A percentile compares a stretch with the other conserved stretches of the same genome.
These are phyloP conservation scores for Megalonaias nervosa DNA, from an alignment of 1,140 invertebrate species.

Conservation along the genomic window DNA sequence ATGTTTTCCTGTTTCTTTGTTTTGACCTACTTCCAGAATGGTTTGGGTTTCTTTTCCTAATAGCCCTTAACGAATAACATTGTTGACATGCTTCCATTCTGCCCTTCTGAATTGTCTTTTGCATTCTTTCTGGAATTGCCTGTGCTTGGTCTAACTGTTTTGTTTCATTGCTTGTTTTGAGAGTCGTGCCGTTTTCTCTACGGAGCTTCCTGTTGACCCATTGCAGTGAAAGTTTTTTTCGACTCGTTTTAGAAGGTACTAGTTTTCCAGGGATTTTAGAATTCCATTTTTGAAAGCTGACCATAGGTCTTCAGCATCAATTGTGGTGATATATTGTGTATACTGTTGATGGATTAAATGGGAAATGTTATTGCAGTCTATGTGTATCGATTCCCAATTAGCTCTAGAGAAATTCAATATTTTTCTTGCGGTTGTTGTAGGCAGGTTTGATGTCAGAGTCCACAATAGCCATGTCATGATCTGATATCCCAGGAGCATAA, in stretches of 20 bases:
- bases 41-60: slow-evolving; percentile 1
- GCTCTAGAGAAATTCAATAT: slow-evolving; percentile 6
- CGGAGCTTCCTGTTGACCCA: not conserved
- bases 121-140: slow-evolving; percentile 4
- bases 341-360: not conserved
- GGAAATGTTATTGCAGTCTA: not conserved
- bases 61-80: not conserved
- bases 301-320: not conserved
- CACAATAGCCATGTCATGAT: not conserved
- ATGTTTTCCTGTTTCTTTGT: slow-evolving; percentile 16
- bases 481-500: slow-evolving; percentile 14
- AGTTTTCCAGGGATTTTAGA: not conserved
- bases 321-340: not conserved
- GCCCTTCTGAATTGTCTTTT: slow-evolving; percentile 1
- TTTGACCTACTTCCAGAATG: slow-evolving; percentile 12
- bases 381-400: slow-evolving; percentile 12
- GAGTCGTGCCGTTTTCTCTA: not conserved
- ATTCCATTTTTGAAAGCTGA: not conserved
- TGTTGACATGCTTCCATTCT: slow-evolving; percentile 13
- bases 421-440: not conserved
- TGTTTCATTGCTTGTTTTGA: slow-evolving; percentile 24
- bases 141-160: slow-evolving; percentile 24
- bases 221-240: not conserved
- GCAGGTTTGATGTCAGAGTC: slow-evolving; percentile 15
- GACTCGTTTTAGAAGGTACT: not conserved